Evolutionary conservation across 2,888 invertebrate genomes (phyloP), one percentile per base, ranked within the genome.

Genomic region (Sarcophaga carnaria): DNA sequence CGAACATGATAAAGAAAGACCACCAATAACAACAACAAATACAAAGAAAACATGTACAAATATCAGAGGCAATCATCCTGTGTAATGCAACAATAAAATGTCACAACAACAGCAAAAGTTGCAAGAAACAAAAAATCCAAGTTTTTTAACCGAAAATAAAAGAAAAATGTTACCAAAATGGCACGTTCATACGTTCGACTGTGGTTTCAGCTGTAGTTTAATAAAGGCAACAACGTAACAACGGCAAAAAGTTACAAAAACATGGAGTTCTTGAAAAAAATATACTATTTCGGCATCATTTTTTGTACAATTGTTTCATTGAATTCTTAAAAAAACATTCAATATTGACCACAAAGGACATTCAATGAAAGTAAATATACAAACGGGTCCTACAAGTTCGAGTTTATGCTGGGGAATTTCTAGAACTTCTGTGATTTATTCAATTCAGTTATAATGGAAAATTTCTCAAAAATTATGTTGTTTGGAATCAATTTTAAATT

Each of bases 151-250:
- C 37, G 63, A 37, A 79, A 80, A 72, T 59, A 59, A 45, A 74
- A 69, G 12, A 66, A 66, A 66, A 66, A 66, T 27, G 12, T 37
- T 27, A 60, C 14, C 17, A 60, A 75, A 80, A 74, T 80, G 37
- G 62, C 80, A 80, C 80, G 80, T 80, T 75, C 80, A n/a, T 37
- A 74, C 62, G 80, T 74, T 80, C 49, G 62, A 62, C 20, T 69
- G 60, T 69, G 67, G 74, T 80, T 62, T 20, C 67, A n/a, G 11
- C 22, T 37, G 37, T 3, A n/a, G 25, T 78, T 78, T 22, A 47
- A 22, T 62, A 47, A 25, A 1, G 67, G 59, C 20, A 12, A 47
- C 14, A 47, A 12, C 20, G 62, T n/a, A 1, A 17, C 54, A 70
- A 10, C 0, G 5, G 0, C 54, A 54, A 54, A 12, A 12, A 10